A percentile compares a stretch with the other conserved stretches of the same genome.
Conservation (phyloP, 2,888 invertebrate species). For the Dinocampus coccinellae region DNA sequence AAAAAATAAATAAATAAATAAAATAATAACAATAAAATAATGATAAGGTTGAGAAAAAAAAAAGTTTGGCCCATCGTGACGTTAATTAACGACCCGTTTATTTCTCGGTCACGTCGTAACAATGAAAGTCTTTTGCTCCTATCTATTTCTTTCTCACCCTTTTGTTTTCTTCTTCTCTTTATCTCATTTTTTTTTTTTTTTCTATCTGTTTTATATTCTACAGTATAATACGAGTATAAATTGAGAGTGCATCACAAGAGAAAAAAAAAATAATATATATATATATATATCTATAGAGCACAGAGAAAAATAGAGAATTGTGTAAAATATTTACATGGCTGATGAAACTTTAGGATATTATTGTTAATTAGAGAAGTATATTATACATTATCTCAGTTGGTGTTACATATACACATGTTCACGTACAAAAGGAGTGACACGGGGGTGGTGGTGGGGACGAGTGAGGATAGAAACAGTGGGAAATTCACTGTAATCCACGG, state of each 20-base stretch:
- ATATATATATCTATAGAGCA: too few species aligned
- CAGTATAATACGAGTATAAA: constrained; percentile 5
- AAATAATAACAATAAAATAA: too few species aligned
- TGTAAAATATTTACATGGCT: constrained; percentile 26
- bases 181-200: constrained; percentile 27
- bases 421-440: too few species aligned
- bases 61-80: constrained; percentile 37
- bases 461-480: too few species aligned
- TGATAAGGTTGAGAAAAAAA: neutral
- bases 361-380: constrained; percentile 47
- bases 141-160: constrained; percentile 8
- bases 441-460: too few species aligned
- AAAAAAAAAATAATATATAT: neutral
- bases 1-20: too few species aligned
- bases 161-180: constrained; percentile 13
- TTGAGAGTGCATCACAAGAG: neutral
- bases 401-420: constrained; percentile 5
- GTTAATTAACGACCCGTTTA: constrained; percentile 47
- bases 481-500: neutral
- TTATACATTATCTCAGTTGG: constrained; percentile 38
- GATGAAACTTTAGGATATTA: constrained; percentile 32
- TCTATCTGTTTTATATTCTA: constrained; percentile 34
- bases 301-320: constrained; percentile 12
- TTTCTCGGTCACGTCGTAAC: constrained; percentile 47
- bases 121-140: constrained; percentile 38